These are phyloP conservation scores for Leptoclinus maculatus DNA, from an alignment of 2,797 vertebrate genomes.

Conservation along the genomic window DNA sequence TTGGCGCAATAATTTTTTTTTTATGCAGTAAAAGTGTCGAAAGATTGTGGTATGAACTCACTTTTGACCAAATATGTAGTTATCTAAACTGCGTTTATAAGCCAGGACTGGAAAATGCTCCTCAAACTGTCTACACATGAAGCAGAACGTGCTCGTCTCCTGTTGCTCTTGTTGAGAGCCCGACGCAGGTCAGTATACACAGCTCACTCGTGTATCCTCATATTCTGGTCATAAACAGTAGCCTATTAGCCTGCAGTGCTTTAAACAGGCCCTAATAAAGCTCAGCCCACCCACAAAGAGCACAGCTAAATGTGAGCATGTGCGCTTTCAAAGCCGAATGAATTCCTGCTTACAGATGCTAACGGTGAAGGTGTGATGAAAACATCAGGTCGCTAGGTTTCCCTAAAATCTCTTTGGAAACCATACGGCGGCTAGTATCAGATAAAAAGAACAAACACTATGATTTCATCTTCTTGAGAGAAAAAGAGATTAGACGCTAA, in stretches of 20 bases:
- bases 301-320: conserved; percentile 15
- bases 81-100: conserved; percentile 10
- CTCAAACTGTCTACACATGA: conserved; percentile 11
- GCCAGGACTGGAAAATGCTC: conserved; percentile 38
- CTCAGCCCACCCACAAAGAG: conserved; percentile 68
- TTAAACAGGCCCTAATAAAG: conserved; percentile 61
- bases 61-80: conserved; percentile 27
- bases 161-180: background rate
- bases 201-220: conserved; percentile 13
- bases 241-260: conserved; percentile 47
- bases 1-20: conserved; percentile 31
- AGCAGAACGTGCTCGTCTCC: background rate
- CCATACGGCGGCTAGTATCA: conserved; percentile 23
- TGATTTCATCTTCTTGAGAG: conserved; percentile 34
- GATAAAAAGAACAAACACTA: conserved; percentile 53
- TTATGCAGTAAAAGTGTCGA: conserved; percentile 44
- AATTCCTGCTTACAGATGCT: conserved; percentile 67
- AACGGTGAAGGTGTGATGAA: conserved; percentile 69
- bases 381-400: conserved; percentile 48
- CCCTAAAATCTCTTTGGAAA: conserved; percentile 25
- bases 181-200: conserved; percentile 4
- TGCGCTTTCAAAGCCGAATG: conserved; percentile 19
- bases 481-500: conserved; percentile 20
- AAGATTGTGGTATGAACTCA: conserved; percentile 33
- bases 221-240: conserved; percentile 62